Evolutionary conservation across 2,888 invertebrate species (phyloP), one percentile per base, ranked within the genome.

Genomic region (Halocaridina rubra): DNA sequence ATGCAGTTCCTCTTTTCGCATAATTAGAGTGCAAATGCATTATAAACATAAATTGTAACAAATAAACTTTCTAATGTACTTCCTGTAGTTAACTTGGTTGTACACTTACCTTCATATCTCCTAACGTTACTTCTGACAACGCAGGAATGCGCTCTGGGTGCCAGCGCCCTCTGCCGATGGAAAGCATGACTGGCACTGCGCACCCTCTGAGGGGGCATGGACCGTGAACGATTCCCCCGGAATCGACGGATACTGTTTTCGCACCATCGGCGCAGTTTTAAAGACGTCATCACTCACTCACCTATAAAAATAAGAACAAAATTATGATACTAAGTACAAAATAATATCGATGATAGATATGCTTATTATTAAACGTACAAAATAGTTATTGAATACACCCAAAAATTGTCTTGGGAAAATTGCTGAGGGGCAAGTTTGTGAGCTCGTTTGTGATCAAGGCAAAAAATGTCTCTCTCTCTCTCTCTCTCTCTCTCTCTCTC

Each of bases 211-310:
- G 81, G 81, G 10, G 81, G 81, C 81, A 81, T 81, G 19, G 81
- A 81, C 75, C 81, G 81, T 24, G 81, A 75, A n/a, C 81, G 81
- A 3, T 74, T 53, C 30, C 59, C 33, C 16, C 81, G 75, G 75
- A 81, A 81, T n/a, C 81, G 81, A 24, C 81, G 81, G 53, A 81
- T 81, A 7, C 74, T 75, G 24, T 81, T 81, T 33, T 81, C 81
- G 81, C 81, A 81, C 81, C 81, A 81, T 81, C 81, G 75, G 22
- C 75, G 27, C 64, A 81, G 61, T 53, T 30, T 61, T 39, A 81
- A 19, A 39, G 81, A 81, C 74, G 81, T 81, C 81, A 81, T 81
- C 80, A 80, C 81, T 81, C 81, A 81, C 81, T 75, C 75, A 53
- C 16, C 22, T 27, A n/a, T 19, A 24, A 39, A 53, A 24, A 81